phyloP scores from a whole-genome alignment of 2,888 invertebrate species.

The Chrysomela aeneicollis region DNA sequence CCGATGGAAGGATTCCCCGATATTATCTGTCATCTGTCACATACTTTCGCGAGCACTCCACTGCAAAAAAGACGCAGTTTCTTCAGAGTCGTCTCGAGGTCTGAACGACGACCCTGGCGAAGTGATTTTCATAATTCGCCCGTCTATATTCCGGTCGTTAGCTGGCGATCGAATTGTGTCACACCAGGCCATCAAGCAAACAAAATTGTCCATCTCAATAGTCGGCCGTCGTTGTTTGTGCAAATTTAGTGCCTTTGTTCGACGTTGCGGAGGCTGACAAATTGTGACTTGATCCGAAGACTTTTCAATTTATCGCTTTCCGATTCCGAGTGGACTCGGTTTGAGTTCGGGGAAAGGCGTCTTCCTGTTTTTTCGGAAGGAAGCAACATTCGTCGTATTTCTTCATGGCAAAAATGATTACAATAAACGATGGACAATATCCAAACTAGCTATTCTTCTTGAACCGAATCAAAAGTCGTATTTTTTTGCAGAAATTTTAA shows the following conservation, averaged over 20 bases:
- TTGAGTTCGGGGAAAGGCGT: not conserved
- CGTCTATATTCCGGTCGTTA: constrained; percentile 67
- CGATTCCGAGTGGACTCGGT: constrained; percentile 17
- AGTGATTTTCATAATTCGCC: constrained; percentile 69
- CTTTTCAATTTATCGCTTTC: constrained; percentile 15
- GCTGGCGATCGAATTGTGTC: constrained; percentile 65
- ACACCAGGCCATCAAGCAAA: constrained; percentile 59
- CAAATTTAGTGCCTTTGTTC: constrained; percentile 31
- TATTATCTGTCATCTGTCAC: too few species aligned
- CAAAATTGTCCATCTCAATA: constrained; percentile 54
- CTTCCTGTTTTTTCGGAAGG: not conserved
- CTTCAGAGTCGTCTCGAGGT: constrained; percentile 46
- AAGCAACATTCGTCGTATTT: too few species aligned
- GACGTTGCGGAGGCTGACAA: constrained; percentile 29
- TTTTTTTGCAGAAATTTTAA: too few species aligned
- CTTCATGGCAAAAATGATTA: too few species aligned
- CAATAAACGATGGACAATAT: too few species aligned
- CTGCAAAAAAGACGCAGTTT: constrained; percentile 38
- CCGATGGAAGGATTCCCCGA: too few species aligned
- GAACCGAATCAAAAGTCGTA: too few species aligned
- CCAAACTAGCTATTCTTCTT: too few species aligned
- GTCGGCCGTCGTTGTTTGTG: constrained; percentile 31
- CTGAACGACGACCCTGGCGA: constrained; percentile 60
- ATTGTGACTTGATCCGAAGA: constrained; percentile 35
- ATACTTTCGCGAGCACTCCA: constrained; percentile 20